phyloP scores from a whole-genome alignment of 53 echinoderm and acorn worm species.

The Arbacia lixula region DNA sequence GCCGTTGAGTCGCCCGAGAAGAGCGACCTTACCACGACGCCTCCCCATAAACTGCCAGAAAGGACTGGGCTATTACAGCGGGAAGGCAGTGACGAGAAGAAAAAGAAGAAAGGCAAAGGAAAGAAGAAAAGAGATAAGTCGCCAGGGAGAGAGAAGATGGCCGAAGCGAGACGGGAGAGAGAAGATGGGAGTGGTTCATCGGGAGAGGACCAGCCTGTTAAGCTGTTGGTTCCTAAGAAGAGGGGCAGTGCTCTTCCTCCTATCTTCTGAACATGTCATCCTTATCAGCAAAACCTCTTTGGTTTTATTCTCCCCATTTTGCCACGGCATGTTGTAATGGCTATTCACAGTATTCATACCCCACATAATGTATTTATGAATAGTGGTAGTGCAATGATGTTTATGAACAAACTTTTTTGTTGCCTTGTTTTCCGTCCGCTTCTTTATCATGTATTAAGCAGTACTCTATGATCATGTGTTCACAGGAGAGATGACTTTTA shows the following conservation, averaged over 20 bases:
- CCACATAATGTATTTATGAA: too few relatives aligned
- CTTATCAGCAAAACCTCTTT: too few relatives aligned
- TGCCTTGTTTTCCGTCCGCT: too few relatives aligned
- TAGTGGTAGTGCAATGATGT: too few relatives aligned
- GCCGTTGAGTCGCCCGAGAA: background rate
- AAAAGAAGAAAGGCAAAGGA: slow-evolving; percentile 19
- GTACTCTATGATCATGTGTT: too few relatives aligned
- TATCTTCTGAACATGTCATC: slow-evolving; percentile 55
- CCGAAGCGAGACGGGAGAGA: background rate
- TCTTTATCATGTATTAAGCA: too few relatives aligned
- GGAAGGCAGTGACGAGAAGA: slow-evolving; percentile 2
- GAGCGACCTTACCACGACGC: background rate
- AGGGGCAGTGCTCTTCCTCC: slow-evolving; percentile 61
- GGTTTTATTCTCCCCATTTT: too few relatives aligned
- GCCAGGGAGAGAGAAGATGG: background rate
- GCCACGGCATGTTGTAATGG: too few relatives aligned
- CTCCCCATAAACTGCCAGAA: background rate
- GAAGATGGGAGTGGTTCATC: slow-evolving; percentile 19
- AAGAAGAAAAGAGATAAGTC: slow-evolving; percentile 33
- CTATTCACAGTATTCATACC: too few relatives aligned
- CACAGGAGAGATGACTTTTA: too few relatives aligned
- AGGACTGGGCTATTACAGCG: background rate
- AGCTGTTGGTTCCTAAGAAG: slow-evolving; percentile 41
- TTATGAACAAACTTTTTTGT: too few relatives aligned
- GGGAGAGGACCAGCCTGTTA: slow-evolving; percentile 21